Conservation (phyloP, 2,113 vertebrate genomes). For the Lontra canadensis region DNA sequence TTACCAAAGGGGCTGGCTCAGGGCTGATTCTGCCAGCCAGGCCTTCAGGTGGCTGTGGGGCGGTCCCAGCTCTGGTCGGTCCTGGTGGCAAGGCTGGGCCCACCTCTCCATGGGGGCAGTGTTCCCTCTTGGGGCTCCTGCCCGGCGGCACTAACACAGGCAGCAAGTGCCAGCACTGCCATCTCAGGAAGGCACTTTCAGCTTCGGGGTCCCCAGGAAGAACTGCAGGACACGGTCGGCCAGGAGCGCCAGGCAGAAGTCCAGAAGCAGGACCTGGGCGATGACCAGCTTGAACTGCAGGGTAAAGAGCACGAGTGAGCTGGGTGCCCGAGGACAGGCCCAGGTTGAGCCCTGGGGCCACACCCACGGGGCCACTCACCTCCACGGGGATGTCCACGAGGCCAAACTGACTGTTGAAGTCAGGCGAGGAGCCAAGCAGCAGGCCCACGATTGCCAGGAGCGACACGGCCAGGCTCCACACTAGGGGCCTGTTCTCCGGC, state of each 20-base stretch:
- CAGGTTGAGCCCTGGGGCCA: fast-evolving
- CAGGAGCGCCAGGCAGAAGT: constrained; percentile 91
- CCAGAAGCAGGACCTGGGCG: constrained; percentile 90
- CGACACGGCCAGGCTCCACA: constrained; percentile 94
- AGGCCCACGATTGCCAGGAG: constrained; percentile 91
- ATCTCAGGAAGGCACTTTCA: constrained; percentile 94
- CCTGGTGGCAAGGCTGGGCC: background rate
- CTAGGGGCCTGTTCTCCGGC: constrained; percentile 92
- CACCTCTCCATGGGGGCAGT: background rate
- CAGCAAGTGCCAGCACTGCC: background rate
- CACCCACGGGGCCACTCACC: constrained; percentile 79
- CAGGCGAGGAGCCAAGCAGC: constrained; percentile 92
- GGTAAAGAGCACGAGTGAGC: background rate
- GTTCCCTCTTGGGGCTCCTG: constrained; percentile 24
- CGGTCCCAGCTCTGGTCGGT: constrained; percentile 41
- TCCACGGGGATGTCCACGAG: constrained; percentile 96
- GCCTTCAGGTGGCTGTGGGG: background rate
- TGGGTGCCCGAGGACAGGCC: fast-evolving
- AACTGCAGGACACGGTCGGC: constrained; percentile 94
- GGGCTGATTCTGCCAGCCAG: constrained; percentile 42
- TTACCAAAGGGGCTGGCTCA: constrained; percentile 74
- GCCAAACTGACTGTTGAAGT: constrained; percentile 96
- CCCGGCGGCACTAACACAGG: background rate
- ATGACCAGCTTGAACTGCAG: constrained; percentile 95
- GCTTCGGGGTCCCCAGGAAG: constrained; percentile 92